Conservation (phyloP, 1,140 invertebrate species). For the Cephus cinctus region DNA sequence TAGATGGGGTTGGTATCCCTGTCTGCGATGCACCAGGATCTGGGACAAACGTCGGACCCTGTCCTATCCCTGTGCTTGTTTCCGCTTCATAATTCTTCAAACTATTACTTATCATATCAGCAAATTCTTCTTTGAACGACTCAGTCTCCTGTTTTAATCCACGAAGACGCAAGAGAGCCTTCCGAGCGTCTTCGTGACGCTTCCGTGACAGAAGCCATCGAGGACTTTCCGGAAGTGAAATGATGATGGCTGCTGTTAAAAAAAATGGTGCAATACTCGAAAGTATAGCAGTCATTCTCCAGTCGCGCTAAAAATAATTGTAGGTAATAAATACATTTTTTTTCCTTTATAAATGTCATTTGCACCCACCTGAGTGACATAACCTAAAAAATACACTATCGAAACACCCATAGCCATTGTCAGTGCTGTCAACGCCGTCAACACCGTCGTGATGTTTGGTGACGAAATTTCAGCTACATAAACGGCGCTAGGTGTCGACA, state of each 20-base stretch:
- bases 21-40: too few relatives aligned
- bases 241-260: constrained; percentile 50
- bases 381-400: constrained; percentile 58
- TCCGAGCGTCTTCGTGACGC: constrained; percentile 52
- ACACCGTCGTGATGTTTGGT: constrained; percentile 56
- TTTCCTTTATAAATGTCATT: neutral
- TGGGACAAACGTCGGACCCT: too few relatives aligned
- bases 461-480: constrained; percentile 64
- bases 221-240: constrained; percentile 66
- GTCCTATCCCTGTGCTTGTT: too few relatives aligned
- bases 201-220: constrained; percentile 61
- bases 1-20: too few relatives aligned
- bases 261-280: constrained; percentile 58
- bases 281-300: constrained; percentile 59
- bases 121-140: constrained; percentile 72
- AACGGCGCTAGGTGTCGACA: constrained; percentile 20
- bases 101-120: constrained; percentile 71
- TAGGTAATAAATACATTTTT: neutral
- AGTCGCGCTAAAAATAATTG: constrained; percentile 48
- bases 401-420: constrained; percentile 61
- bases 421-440: constrained; percentile 61
- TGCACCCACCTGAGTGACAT: constrained; percentile 37
- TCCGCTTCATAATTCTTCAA: too few relatives aligned
- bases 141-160: constrained; percentile 49
- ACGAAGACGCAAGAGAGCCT: constrained; percentile 52